Evolutionary conservation across 2,113 vertebrate species (phyloP), one percentile per base, ranked within the genome.

Genomic region (Castor canadensis): DNA sequence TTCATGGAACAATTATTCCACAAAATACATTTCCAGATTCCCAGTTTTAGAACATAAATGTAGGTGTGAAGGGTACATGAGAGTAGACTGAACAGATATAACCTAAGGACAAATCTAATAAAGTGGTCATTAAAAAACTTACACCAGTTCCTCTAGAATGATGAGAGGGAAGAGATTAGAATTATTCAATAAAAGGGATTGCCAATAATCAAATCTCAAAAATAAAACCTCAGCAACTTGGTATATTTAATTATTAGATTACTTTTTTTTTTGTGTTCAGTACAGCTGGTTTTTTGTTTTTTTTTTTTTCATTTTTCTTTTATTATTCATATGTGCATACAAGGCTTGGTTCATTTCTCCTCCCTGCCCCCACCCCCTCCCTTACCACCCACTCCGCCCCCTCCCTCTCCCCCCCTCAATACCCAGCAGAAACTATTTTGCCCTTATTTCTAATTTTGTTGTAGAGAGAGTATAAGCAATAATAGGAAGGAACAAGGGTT

Each of bases 161-260:
- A 22, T 85, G 38, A 54, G 32, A 84, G 11, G 22, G 52, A 81
- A 3, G 11, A 87, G 28, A 90, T 1, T 58, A 32, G 9, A 56
- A 22, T 85, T 69, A 56, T 54, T 86, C 40, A 38, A 58, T 64
- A 91, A 71, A 77, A 16, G 5, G 71, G 54, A 9, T 66, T 96
- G 12, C 40, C 62, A 89, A 89, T 30, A 89, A 28, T 71, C 45
- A 91, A 82, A 80, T 71, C 49, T 77, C 80, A 85, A 94, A 89
- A 95, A 56, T 81, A 82, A 91, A 93, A 91, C 35, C 30, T 95
- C 64, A 93, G 28, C 64, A 86, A 86, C n/a, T 85, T 91, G 72
- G 26, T 1, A 84, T 87, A 76, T 52, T 67, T 89, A 87, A 88
- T 71, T 67, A 71, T n/a, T 83, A 40, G 30, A 40, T 87, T 87